Percentiles rank a stretch among this genome's conserved stretches.
Conservation (phyloP, 2,797 vertebrate genomes). For the Miichthys miiuy region DNA sequence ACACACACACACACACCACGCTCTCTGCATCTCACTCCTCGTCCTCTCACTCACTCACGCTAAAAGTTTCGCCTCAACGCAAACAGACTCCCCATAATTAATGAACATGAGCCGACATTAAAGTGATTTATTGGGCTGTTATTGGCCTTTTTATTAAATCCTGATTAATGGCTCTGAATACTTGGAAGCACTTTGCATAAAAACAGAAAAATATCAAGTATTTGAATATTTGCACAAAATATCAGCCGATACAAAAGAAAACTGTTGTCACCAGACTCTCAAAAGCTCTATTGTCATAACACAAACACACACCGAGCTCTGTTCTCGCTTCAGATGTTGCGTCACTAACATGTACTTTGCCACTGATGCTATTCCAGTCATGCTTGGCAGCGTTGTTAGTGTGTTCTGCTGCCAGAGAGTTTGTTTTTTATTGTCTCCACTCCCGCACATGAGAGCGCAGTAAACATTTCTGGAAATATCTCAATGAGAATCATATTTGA, state of each 20-base stretch:
- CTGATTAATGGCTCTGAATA: slow-evolving; percentile 57
- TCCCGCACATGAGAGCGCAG: slow-evolving; percentile 5
- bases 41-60: slow-evolving; percentile 37
- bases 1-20: background rate
- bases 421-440: slow-evolving; percentile 46
- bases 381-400: slow-evolving; percentile 37
- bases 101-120: slow-evolving; percentile 35
- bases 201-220: slow-evolving; percentile 43
- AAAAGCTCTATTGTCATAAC: slow-evolving; percentile 27
- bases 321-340: slow-evolving; percentile 37
- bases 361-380: slow-evolving; percentile 59
- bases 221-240: slow-evolving; percentile 13
- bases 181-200: slow-evolving; percentile 48
- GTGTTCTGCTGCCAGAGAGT: slow-evolving; percentile 31
- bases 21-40: slow-evolving; percentile 9
- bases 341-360: slow-evolving; percentile 48
- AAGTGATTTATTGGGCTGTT: slow-evolving; percentile 59
- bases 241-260: slow-evolving; percentile 11
- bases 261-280: slow-evolving; percentile 23
- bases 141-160: slow-evolving; percentile 67
- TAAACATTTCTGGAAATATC: slow-evolving; percentile 24
- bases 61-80: slow-evolving; percentile 13
- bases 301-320: slow-evolving; percentile 38
- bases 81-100: slow-evolving; percentile 49
- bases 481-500: slow-evolving; percentile 24